A percentile compares a stretch with the other conserved stretches of the same genome.
Conservation (phyloP, 1,140 invertebrate genomes). For the Heliothis virescens region DNA sequence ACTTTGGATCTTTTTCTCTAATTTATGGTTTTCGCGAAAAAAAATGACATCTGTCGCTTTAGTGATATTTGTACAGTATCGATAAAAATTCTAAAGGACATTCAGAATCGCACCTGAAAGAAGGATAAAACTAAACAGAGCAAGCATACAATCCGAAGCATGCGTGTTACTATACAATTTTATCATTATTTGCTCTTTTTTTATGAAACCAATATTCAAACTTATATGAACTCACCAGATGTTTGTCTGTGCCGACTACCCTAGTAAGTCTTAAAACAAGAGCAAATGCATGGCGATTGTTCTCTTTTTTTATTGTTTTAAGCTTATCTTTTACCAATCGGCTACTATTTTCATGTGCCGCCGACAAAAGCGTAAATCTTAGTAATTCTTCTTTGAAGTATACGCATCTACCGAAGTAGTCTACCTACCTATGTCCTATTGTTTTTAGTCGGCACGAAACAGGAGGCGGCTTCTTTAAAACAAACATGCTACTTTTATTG, state of each 20-base stretch:
- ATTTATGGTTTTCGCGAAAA: slow-evolving; percentile 73
- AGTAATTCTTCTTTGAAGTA: not conserved
- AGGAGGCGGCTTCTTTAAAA: slow-evolving; percentile 70
- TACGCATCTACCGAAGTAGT: slow-evolving; percentile 22
- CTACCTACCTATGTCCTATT: slow-evolving; percentile 22
- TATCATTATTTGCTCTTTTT: too few species aligned
- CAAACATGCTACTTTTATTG: slow-evolving; percentile 66
- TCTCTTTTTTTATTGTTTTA: not conserved
- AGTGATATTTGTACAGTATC: slow-evolving; percentile 42
- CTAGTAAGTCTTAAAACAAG: too few species aligned
- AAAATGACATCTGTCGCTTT: slow-evolving; percentile 78
- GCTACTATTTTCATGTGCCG: slow-evolving; percentile 3
- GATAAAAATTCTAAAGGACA: slow-evolving; percentile 39
- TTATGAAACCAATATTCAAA: too few species aligned
- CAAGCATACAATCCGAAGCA: not conserved
- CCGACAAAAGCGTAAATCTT: not conserved
- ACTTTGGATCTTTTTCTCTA: slow-evolving; percentile 82
- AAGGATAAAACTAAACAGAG: not conserved
- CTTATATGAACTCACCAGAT: too few species aligned
- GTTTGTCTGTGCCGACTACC: too few species aligned
- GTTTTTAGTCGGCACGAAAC: slow-evolving; percentile 55
- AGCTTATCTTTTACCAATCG: not conserved
- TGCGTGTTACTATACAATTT: not conserved
- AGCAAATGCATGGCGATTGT: not conserved
- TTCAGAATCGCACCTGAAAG: not conserved